A percentile compares a stretch with the other conserved stretches of the same genome.
These are phyloP conservation scores for Habrosyne pyritoides DNA, from an alignment of 2,888 invertebrate species.

Conservation along the genomic window DNA sequence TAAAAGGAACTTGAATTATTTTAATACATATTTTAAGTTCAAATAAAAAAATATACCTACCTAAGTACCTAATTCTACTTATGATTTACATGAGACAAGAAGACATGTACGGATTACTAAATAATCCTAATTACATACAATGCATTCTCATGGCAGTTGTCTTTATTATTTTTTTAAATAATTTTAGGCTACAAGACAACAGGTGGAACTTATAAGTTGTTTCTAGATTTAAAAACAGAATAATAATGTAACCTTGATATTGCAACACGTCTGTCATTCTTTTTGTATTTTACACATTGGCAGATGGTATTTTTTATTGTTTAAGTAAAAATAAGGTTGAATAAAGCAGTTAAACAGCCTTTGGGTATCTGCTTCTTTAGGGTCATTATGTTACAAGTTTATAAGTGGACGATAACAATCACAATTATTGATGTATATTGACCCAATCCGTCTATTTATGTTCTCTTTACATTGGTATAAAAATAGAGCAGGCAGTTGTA, in stretches of 20 bases:
- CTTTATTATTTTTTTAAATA: not conserved
- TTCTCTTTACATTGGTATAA: not conserved
- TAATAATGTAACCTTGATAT: constrained; percentile 3
- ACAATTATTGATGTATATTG: not conserved
- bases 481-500: not conserved
- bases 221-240: not conserved
- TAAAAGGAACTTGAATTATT: too few species aligned
- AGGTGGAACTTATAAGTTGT: not conserved
- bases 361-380: not conserved
- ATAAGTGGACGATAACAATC: not conserved
- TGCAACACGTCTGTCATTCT: not conserved
- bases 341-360: not conserved
- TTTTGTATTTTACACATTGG: not conserved
- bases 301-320: not conserved
- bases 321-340: not conserved
- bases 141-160: too few species aligned
- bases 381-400: not conserved
- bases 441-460: not conserved
- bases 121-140: not conserved
- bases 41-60: too few species aligned
- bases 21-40: too few species aligned
- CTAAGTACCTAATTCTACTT: too few species aligned
- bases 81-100: too few species aligned
- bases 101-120: too few species aligned
- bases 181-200: not conserved